A percentile compares a stretch with the other conserved stretches of the same genome.
Conservation (phyloP, 2,113 vertebrate genomes). For the Chauna torquata region DNA sequence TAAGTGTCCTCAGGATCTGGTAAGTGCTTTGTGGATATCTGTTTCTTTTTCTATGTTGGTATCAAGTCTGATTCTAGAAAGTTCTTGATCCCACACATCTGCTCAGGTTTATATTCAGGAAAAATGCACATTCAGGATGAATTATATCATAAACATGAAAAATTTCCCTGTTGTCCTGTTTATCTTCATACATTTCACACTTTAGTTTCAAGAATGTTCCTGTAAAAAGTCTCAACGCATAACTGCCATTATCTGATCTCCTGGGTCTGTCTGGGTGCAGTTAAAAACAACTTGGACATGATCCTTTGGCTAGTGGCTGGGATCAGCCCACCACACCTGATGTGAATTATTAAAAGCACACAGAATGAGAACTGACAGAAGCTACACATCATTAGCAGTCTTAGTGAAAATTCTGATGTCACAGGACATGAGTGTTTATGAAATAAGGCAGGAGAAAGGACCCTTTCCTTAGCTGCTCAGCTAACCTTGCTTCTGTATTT, state of each 20-base stretch:
- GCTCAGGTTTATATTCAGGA: neutral
- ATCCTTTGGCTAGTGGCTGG: neutral
- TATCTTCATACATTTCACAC: neutral
- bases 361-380: neutral
- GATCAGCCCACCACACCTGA: neutral
- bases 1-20: neutral
- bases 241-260: neutral
- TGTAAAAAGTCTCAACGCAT: neutral
- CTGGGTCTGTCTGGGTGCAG: neutral
- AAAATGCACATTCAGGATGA: neutral
- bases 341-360: neutral
- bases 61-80: neutral
- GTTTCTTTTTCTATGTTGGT: neutral
- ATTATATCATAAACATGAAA: neutral
- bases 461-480: neutral
- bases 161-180: neutral
- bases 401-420: neutral
- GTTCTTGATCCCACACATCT: neutral
- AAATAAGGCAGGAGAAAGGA: neutral
- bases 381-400: neutral
- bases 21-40: neutral
- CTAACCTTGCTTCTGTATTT: neutral
- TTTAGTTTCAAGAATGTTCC: neutral
- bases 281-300: neutral
- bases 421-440: neutral